Base-by-base conservation (phyloP, 2,888 invertebrate genomes). In the Pharmacophagus antenor region DNA sequence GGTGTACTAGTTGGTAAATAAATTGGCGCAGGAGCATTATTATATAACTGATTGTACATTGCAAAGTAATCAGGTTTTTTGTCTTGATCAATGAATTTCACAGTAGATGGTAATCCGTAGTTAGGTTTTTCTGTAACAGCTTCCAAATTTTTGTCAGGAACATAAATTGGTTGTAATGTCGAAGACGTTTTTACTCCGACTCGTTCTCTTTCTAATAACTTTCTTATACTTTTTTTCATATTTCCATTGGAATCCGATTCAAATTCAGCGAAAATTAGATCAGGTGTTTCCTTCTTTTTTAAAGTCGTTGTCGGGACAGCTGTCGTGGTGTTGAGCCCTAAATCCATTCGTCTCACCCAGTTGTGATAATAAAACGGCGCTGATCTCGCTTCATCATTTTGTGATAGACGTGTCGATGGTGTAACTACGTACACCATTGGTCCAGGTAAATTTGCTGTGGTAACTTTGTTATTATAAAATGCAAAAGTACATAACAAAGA, bases 231-330 rank as follows among this genome's bases (percentile, higher is more conserved):
- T 69, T 89, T 89, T 59, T 66, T 71, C 74, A 80, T 77, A 41
- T 74, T 77, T 2, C 66, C 70, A 37, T 54, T 54, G n/a, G 54
- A 54, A 3, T 80, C 80, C 0, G 85, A 79, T 69, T 89, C 89
- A 61, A 90, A 90, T 66, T 90, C 90, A 0, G 90, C 90, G 65
- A 90, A 89, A 70, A 90, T 90, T 48, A 90, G 73, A 68, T 90
- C 90, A 0, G 88, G 90, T 1, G 87, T 85, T 62, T 44, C 42
- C 4, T 44, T 76, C 27, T 72, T 69, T 64, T 71, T 80, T 6
- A 73, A 67, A 17, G 74, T 69, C 4, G 69, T 69, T 17, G 75
- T 77, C 1, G 80, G 74, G 2, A 62, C 55, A 1, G 62, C 54
- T 7, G 76, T 74, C 10, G 70, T 69, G 2, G 76, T 53, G 27